phyloP scores from a whole-genome alignment of 1,140 invertebrate genomes.

The Nasonia giraulti region DNA sequence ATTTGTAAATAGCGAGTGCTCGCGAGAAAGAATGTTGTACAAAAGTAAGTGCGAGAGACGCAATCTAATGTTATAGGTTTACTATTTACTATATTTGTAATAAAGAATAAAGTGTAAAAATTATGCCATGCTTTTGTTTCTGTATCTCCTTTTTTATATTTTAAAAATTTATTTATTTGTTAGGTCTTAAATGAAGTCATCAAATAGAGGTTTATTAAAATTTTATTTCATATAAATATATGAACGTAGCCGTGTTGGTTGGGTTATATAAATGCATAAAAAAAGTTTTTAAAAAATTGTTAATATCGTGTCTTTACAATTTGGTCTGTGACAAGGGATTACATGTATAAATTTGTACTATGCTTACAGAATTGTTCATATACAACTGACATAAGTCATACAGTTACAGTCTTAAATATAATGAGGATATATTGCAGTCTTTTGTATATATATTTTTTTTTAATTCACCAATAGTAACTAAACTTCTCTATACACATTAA shows the following conservation, averaged over 20 bases:
- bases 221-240: constrained; percentile 49
- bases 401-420: constrained; percentile 53
- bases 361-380: constrained; percentile 38
- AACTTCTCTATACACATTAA: neutral
- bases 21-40: constrained; percentile 41
- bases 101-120: constrained; percentile 54
- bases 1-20: constrained; percentile 37
- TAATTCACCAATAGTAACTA: neutral
- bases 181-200: neutral
- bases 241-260: constrained; percentile 18
- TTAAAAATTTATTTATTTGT: too few relatives aligned
- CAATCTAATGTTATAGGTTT: constrained; percentile 39
- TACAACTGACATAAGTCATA: constrained; percentile 31
- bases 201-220: neutral
- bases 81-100: constrained; percentile 45
- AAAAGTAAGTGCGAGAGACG: constrained; percentile 27
- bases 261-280: constrained; percentile 8
- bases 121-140: neutral
- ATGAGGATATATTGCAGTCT: constrained; percentile 53
- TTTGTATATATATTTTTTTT: constrained; percentile 12
- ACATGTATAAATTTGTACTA: constrained; percentile 42
- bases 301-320: constrained; percentile 23
- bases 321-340: constrained; percentile 36
- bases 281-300: constrained; percentile 12
- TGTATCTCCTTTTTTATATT: too few relatives aligned